Base-by-base conservation (phyloP, 2,113 vertebrate species). In the Caloenas nicobarica region DNA sequence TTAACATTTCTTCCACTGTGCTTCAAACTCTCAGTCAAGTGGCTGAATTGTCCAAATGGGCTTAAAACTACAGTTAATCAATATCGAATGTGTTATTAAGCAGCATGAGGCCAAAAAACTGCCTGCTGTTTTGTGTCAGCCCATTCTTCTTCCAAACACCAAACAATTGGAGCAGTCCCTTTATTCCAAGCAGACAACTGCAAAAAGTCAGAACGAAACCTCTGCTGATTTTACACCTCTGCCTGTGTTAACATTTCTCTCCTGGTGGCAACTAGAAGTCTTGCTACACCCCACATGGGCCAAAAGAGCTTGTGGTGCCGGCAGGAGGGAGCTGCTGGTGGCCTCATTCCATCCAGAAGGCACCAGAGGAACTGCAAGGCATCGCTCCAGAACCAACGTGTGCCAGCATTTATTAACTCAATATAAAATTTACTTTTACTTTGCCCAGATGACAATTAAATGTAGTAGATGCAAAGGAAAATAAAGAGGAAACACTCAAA, bases 31-130 rank as follows among this genome's bases (percentile, higher is more conserved):
- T 93, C 84, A 89, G 81, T 96, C 88, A 97, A 98, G 95, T 93
- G 95, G 80, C 95, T 96, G 92, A 98, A 91, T 97, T 96, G 96
- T 97, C 93, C 86, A 96, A 95, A 97, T 2, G 34, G 92, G 78
- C 81, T 96, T 97, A 95, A 96, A 96, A 93, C 89, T 97, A 94
- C 56, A 96, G 94, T 82, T 96, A 97, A 97, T 97, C 85, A 65
- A 97, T 97, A 97, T 2, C 29, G 89, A 98, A 95, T 71, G 91
- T 93, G 92, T 96, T 97, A 96, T 97, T 94, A 93, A 97, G 95
- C 94, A 97, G 93, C 84, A 94, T 74, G 69, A 0, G 22, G 92
- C 96, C 94, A 90, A 85, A 93, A 97, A 97, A 97, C 82, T 95
- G 96, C 96, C 97, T 79, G 93, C 86, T 97, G 89, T 18, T 44